phyloP scores from a whole-genome alignment of 2,888 invertebrate genomes.

The Liodrosophila aerea region DNA sequence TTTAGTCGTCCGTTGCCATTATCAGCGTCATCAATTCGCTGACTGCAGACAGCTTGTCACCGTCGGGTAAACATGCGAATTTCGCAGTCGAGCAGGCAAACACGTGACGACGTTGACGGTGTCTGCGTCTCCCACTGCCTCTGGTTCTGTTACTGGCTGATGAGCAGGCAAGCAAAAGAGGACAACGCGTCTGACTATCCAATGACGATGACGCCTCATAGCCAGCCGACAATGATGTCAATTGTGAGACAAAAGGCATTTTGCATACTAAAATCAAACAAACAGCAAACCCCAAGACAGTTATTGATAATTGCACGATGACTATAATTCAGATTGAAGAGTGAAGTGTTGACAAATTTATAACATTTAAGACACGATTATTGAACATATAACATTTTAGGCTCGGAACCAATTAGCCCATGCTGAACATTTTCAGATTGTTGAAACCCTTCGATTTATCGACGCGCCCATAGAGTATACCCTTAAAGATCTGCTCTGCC shows the following conservation, averaged over 20 bases:
- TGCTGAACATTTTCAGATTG: conserved; percentile 79
- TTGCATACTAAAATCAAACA: conserved; percentile 74
- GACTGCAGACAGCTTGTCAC: conserved; percentile 79
- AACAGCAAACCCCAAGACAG: conserved; percentile 10
- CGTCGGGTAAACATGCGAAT: conserved; percentile 76
- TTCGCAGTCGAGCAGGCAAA: conserved; percentile 78
- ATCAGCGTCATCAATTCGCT: conserved; percentile 75
- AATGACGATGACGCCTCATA: conserved; percentile 45
- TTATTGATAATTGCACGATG: conserved; percentile 22
- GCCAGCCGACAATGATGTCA: conserved; percentile 63
- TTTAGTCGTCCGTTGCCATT: conserved; percentile 47
- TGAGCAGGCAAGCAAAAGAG: conserved; percentile 32
- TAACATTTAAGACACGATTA: conserved; percentile 38
- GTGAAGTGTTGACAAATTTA: conserved; percentile 46
- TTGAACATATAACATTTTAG: conserved; percentile 13
- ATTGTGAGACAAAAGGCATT: conserved; percentile 68
- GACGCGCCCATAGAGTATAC: conserved; percentile 64
- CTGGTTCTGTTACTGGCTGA: conserved; percentile 27
- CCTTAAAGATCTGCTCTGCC: conserved; percentile 54
- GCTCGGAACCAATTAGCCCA: conserved; percentile 57
- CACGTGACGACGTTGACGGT: conserved; percentile 65
- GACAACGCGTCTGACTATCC: conserved; percentile 38
- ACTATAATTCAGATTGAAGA: conserved; percentile 40
- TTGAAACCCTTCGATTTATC: conserved; percentile 81
- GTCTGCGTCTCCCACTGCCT: conserved; percentile 6